Percentiles rank a stretch among this genome's conserved stretches.
These are phyloP conservation scores for Calephelis perditalis DNA, from an alignment of 2,888 invertebrate species.

Conservation along the genomic window DNA sequence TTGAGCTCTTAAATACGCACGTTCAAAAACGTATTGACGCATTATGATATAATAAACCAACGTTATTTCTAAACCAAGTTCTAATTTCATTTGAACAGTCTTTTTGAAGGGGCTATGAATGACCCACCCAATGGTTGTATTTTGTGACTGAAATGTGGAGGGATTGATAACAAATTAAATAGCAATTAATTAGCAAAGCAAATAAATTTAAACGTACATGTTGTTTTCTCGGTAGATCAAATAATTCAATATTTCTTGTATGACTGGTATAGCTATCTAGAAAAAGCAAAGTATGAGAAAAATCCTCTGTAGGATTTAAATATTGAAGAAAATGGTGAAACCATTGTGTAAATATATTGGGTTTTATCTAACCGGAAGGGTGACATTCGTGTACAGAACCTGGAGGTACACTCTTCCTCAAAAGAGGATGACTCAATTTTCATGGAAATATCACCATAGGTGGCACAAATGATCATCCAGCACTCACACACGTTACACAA, in stretches of 20 bases:
- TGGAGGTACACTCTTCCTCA: constrained; percentile 24
- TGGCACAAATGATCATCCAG: constrained; percentile 24
- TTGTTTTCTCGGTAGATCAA: constrained; percentile 20
- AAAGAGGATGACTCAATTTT: constrained; percentile 20
- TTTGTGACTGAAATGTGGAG: too few species aligned
- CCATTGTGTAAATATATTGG: constrained; percentile 30
- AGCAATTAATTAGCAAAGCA: too few species aligned
- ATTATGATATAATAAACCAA: too few species aligned
- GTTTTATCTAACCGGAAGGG: constrained; percentile 26
- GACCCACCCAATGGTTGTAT: not conserved
- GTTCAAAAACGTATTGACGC: not conserved
- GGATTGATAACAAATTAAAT: too few species aligned
- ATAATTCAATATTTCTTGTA: constrained; percentile 23
- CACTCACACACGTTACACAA: constrained; percentile 25
- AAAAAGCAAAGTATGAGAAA: constrained; percentile 10
- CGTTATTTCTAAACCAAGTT: not conserved
- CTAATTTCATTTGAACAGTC: not conserved
- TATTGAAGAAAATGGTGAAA: constrained; percentile 45
- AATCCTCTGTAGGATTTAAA: constrained; percentile 14
- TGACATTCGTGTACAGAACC: constrained; percentile 23
- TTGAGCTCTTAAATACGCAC: not conserved
- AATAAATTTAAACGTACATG: too few species aligned
- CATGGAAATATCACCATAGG: constrained; percentile 26
- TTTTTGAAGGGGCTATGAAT: constrained; percentile 9
- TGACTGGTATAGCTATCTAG: constrained; percentile 25